These are phyloP conservation scores for Trachelus stipa DNA, from an alignment of 2,888 invertebrate species.

Conservation along the genomic window DNA sequence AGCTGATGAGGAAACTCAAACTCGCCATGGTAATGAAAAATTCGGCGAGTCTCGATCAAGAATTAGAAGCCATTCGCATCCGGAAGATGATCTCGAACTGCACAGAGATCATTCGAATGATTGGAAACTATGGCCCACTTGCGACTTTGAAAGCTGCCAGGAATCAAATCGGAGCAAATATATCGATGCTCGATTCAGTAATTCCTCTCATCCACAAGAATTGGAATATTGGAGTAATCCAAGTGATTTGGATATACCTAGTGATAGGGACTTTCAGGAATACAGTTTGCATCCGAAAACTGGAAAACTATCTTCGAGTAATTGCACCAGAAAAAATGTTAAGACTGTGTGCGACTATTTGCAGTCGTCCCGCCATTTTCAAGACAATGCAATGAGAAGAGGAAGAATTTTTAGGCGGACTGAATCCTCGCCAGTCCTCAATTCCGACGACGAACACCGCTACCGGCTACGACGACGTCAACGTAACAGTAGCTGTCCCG, in stretches of 20 bases:
- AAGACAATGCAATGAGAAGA: conserved; percentile 20
- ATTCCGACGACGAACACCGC: conserved; percentile 46
- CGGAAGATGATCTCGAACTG: conserved; percentile 28
- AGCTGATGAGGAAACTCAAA: conserved; percentile 61
- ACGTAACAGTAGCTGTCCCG: conserved; percentile 60
- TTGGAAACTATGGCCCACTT: conserved; percentile 15
- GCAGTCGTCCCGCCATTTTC: neutral
- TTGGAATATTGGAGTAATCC: no score
- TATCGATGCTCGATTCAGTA: no score
- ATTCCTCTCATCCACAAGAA: no score
- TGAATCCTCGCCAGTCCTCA: conserved; percentile 57
- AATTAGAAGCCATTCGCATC: conserved; percentile 30
- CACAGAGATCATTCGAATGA: conserved; percentile 27
- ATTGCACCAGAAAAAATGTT: no score
- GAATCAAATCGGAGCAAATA: no score
- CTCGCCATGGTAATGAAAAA: conserved; percentile 12
- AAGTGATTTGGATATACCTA: neutral
- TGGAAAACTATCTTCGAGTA: no score
- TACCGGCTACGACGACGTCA: conserved; percentile 14
- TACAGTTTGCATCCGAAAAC: no score
- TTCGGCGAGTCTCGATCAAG: conserved; percentile 24
- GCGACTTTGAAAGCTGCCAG: no score
- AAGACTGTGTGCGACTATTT: no score
- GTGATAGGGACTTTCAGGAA: neutral
- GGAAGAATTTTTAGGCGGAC: conserved; percentile 48